phyloP scores from a whole-genome alignment of 2,113 vertebrate species.

The Sinosuthora webbiana region DNA sequence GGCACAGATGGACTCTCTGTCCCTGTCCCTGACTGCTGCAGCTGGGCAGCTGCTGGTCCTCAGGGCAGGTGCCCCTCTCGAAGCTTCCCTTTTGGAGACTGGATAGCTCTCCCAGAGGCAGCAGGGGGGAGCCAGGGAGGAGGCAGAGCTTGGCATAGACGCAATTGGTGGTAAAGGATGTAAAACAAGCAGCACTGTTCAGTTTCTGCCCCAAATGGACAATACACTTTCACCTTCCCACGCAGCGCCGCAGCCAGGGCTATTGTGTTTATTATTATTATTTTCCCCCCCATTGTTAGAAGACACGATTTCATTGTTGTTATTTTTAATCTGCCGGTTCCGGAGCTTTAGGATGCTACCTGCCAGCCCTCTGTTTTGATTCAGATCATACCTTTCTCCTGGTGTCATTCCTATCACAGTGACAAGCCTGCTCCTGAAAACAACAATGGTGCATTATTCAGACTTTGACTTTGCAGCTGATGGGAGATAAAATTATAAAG shows the following conservation, averaged over 20 bases:
- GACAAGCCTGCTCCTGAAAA: not conserved
- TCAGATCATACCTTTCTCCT: not conserved
- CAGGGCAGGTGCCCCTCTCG: fast-evolving
- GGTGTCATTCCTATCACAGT: not conserved
- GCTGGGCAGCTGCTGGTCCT: not conserved
- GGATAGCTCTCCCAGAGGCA: not conserved
- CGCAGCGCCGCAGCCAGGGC: fast-evolving
- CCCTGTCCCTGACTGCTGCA: not conserved
- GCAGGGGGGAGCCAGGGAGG: not conserved
- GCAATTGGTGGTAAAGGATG: not conserved
- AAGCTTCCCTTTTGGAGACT: not conserved
- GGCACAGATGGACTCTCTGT: not conserved
- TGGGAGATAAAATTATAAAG: conserved; percentile 48
- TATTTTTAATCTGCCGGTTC: not conserved
- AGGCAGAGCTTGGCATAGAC: not conserved
- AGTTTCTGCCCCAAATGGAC: not conserved
- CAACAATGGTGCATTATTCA: conserved; percentile 36
- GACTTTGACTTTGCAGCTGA: conserved; percentile 32
- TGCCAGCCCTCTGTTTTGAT: not conserved
- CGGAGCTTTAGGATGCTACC: not conserved
- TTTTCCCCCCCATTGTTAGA: not conserved
- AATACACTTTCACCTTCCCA: not conserved
- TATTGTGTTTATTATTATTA: not conserved
- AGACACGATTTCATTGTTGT: not conserved
- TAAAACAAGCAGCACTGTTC: not conserved